These are phyloP conservation scores for Synodontis membranacea DNA, from an alignment of 2,113 vertebrate species.

Conservation along the genomic window DNA sequence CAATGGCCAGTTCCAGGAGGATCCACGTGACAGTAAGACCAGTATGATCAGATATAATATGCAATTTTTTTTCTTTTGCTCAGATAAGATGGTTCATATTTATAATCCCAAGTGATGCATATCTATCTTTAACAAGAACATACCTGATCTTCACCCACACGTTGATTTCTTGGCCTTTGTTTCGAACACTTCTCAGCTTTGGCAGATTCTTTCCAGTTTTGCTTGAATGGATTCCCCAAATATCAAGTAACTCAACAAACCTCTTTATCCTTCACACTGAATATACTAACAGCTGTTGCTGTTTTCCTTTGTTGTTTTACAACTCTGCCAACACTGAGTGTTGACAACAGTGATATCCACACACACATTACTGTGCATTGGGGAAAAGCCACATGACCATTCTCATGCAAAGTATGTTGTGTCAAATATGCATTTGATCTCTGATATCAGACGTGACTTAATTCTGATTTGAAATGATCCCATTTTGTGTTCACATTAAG, in stretches of 20 bases:
- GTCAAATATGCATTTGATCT: not conserved
- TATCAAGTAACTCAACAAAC: not conserved
- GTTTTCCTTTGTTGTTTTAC: not conserved
- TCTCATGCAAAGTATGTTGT: not conserved
- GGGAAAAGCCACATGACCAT: not conserved
- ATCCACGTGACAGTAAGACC: not conserved
- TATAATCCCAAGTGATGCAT: not conserved
- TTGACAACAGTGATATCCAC: not conserved
- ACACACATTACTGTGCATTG: not conserved
- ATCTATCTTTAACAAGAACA: not conserved
- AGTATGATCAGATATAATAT: slow-evolving; percentile 7
- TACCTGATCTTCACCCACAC: not conserved
- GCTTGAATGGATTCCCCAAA: not conserved
- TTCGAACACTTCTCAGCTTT: not conserved
- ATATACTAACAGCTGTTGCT: slow-evolving; percentile 2
- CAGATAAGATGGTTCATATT: not conserved
- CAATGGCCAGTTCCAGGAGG: not conserved
- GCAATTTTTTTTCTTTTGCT: not conserved
- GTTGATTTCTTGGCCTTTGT: not conserved
- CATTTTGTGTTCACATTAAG: not conserved
- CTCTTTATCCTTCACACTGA: not conserved
- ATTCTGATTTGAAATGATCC: not conserved
- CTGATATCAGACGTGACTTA: not conserved
- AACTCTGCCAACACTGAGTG: not conserved
- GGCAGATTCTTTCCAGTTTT: not conserved